Base-by-base conservation (phyloP, 2,888 invertebrate species). In the Hedya salicella region DNA sequence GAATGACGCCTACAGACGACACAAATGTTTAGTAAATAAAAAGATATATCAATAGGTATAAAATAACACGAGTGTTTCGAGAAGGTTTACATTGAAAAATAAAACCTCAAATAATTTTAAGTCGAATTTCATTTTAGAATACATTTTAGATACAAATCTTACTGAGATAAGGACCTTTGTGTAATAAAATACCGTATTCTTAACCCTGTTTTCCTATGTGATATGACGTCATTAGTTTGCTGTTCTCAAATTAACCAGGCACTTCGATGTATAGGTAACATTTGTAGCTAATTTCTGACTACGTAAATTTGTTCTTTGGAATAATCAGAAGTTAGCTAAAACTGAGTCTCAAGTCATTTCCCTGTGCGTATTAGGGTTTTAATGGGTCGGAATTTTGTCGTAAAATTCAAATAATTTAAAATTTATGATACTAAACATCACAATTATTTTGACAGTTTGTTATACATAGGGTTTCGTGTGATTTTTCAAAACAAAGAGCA, bases 141-240 rank as follows among this genome's bases (percentile, higher is more conserved):
- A 16, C n/a, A n/a, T 52, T 59, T 36, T 46, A 40, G 21, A 59
- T 14, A 44, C 16, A 52, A 36, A 14, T 48, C 39, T 65, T 52
- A 50, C 16, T 32, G 57, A 39, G 21, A 64, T 13, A 50, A 30
- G 19, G 36, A 21, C 16, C 8, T 49, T 59, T 49, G 25, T 42
- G 25, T 65, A 13, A 21, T 30, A 62, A 56, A 69, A 68, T 52
- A 64, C 62, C 25, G 64, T 48, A 57, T 54, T 56, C 61, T 50
- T 69, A 82, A 88, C 88, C 88, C 87, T 88, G 87, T 84, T 82
- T 79, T 74, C 86, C 85, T 84, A 76, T 76, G 75, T 80, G 86
- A 87, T 87, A 87, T 86, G 85, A 78, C 76, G 74, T 73, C 62
- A 70, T 69, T 67, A 68, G 67, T 68, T 66, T 72, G 68, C 62